Evolutionary conservation across 1,140 invertebrate genomes (phyloP), one percentile per base, ranked within the genome.

Genomic region (Bicyclus anynana): DNA sequence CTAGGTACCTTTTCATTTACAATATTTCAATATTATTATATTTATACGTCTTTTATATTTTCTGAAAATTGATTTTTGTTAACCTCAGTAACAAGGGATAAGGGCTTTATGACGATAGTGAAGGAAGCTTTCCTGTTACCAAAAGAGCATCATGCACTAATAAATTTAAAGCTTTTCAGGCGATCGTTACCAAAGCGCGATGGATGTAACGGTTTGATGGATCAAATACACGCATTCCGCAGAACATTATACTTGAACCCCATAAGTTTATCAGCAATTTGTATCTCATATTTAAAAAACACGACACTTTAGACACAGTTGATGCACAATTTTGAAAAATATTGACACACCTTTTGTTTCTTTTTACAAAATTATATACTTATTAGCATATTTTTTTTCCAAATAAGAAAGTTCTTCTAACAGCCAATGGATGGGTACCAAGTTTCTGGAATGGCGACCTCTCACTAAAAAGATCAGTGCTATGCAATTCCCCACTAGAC

Each of bases 151-250:
- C 40, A 53, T 48, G 46, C 65, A 67, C 65, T 58, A 42, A 64
- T 46, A 21, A 40, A 50, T 48, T 53, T 62, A n/a, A 51, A 53
- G 57, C 62, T 61, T 61, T 61, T 44, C 58, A 61, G 62, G 55
- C 42, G 46, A 48, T 33, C 47, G 27, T 40, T 1, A 48, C 44
- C 55, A 55, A 38, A 27, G 58, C 23, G 49, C 13, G 14, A 40
- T 40, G 16, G 21, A 40, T 17, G 27, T 40, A 38, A 44, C 52
- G 38, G 58, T 57, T 51, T 54, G 55, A 59, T 51, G 37, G 51
- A 62, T 48, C 53, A 55, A 20, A 59, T 17, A 60, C 44, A 53
- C 53, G 44, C 48, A 65, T 55, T 59, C 47, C 5, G 4, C 14
- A 14, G 12, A 4, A 14, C 37, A 40, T 40, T 1, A 33, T 4